Percentiles rank a stretch among this genome's conserved stretches.
phyloP scores from a whole-genome alignment of 2,797 vertebrate genomes.

The Calcarius lapponicus region DNA sequence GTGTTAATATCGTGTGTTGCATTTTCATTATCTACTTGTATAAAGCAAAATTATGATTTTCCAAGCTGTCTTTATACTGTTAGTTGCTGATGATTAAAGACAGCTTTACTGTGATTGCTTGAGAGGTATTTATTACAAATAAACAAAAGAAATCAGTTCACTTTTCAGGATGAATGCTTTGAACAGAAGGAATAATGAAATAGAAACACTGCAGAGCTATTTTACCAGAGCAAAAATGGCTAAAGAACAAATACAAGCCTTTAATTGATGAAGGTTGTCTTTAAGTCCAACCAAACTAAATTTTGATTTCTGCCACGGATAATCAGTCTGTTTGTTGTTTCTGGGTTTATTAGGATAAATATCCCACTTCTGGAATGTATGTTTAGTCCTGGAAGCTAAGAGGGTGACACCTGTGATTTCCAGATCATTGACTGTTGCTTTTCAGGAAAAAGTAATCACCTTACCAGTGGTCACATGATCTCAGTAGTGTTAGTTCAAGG shows the following conservation, averaged over 20 bases:
- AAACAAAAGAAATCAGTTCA: background rate
- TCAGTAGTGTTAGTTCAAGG: background rate
- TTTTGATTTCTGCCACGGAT: background rate
- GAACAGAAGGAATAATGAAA: background rate
- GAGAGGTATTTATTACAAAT: background rate
- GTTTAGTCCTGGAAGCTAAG: background rate
- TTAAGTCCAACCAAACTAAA: background rate
- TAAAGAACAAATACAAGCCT: background rate
- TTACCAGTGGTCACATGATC: background rate
- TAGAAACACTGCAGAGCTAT: background rate
- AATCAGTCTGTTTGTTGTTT: background rate
- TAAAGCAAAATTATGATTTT: background rate
- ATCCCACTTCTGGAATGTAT: background rate
- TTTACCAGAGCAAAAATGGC: background rate
- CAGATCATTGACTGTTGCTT: background rate
- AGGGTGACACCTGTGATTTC: background rate
- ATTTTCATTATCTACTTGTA: conserved; percentile 12
- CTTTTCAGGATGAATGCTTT: background rate
- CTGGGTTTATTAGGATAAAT: background rate
- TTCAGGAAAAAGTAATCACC: background rate
- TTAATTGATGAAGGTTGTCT: background rate
- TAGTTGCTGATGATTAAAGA: background rate
- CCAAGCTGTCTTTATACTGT: background rate
- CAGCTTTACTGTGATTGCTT: background rate
- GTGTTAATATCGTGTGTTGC: background rate